Base-by-base conservation (phyloP, 2,113 vertebrate genomes). In the Psilopsiagon aymara region DNA sequence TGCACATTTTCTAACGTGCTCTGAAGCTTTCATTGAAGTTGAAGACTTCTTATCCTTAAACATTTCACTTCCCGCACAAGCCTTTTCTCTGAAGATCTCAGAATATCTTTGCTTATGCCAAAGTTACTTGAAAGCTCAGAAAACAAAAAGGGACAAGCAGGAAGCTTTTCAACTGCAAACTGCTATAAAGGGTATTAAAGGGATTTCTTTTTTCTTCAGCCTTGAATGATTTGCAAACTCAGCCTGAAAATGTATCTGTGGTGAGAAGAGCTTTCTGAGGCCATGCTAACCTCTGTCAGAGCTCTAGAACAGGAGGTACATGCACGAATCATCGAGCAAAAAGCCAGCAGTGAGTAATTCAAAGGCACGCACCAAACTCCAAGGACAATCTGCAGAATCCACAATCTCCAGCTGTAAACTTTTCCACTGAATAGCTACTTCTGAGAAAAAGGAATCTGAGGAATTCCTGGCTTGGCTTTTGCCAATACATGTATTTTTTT, bases 361-460 rank as follows among this genome's bases (percentile, higher is more conserved):
- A 82, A 63, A 96, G 86, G 86, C 95, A 94, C 0, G 24, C 59
- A 94, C 63, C 43, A 63, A 92, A 92, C 85, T 92, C 75, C 5
- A 51, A 95, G 77, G 88, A 94, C 94, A 92, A 94, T 82, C 92
- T 94, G 92, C 96, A 94, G 90, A 92, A 97, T 95, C 93, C 85
- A 29, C 89, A 69, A 49, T 92, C 85, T 97, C 70, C 73, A 82
- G 88, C 1, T 0, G 93, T 86, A 86, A 96, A 87, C n/a, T 95
- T 97, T 97, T 95, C 94, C 95, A 96, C 81, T 93, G 95, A 94
- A 93, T 92, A 92, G 96, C 94, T 92, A 86, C 84, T 92, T 95
- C 80, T 66, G 89, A 94, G 70, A 37, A 87, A 82, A 94, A 93
- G 93, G 97, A 97, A 97, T 97, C 82, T 82, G 52, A 86, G 94